A percentile compares a stretch with the other conserved stretches of the same genome.
Conservation (phyloP, 1,140 invertebrate genomes). For the Papilio polyxenes region DNA sequence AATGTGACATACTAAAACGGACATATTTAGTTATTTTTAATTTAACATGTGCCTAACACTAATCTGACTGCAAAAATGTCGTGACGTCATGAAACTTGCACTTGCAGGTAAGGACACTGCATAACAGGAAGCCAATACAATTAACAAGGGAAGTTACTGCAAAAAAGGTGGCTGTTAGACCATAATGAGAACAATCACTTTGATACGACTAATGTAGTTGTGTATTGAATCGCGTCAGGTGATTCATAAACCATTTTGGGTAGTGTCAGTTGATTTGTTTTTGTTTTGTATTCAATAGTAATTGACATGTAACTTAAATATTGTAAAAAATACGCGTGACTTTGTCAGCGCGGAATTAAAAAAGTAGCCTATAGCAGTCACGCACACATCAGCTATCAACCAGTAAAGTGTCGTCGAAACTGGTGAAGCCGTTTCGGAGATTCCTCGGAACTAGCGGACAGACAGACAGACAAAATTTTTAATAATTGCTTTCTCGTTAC, state of each 20-base stretch:
- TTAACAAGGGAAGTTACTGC: constrained; percentile 12
- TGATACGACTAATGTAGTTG: background rate
- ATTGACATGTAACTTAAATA: no score
- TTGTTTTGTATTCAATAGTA: no score
- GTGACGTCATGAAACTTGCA: constrained; percentile 4
- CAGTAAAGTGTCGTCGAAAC: no score
- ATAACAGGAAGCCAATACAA: background rate
- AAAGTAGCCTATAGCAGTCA: no score
- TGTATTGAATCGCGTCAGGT: background rate
- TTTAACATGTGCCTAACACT: background rate
- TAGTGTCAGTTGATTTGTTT: background rate
- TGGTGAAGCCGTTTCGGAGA: no score
- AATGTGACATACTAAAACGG: background rate
- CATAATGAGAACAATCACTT: constrained; percentile 20
- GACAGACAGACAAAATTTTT: no score
- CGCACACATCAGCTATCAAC: no score
- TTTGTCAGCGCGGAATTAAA: no score
- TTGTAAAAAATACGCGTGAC: no score
- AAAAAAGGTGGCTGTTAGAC: constrained; percentile 1
- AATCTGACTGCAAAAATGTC: background rate
- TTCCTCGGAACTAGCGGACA: no score
- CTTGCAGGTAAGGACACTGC: background rate
- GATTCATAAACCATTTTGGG: background rate
- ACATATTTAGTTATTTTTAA: no score
- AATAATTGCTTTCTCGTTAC: no score